phyloP scores from a whole-genome alignment of 2,797 vertebrate species.

The Scyliorhinus canicula region DNA sequence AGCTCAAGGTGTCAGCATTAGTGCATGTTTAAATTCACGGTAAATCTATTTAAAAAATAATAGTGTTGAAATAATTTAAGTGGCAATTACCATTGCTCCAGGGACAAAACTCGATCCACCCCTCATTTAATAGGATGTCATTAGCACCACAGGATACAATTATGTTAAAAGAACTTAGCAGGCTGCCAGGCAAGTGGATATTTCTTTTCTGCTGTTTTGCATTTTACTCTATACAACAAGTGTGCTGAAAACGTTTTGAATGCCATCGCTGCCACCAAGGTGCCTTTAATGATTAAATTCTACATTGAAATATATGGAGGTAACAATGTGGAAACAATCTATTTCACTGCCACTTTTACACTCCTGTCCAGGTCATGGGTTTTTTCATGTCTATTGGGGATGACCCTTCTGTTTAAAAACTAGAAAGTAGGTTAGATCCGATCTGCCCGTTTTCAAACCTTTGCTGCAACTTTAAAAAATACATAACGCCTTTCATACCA shows the following conservation, averaged over 20 bases:
- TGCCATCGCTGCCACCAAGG: not conserved
- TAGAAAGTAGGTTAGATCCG: not conserved
- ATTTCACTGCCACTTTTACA: not conserved
- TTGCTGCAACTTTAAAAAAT: not conserved
- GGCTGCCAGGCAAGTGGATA: not conserved
- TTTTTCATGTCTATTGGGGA: not conserved
- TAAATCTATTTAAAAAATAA: conserved; percentile 30
- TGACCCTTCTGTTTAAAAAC: not conserved
- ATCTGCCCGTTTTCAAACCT: not conserved
- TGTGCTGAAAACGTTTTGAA: not conserved
- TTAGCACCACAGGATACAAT: not conserved
- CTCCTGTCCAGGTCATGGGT: not conserved
- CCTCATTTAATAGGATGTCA: conserved; percentile 1
- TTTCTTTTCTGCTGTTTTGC: not conserved
- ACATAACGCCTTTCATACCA: not conserved
- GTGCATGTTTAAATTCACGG: not conserved
- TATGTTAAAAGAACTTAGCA: not conserved
- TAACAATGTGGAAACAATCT: not conserved
- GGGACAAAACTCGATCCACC: not conserved
- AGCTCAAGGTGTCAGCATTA: not conserved
- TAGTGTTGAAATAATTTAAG: not conserved
- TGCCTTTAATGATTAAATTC: not conserved
- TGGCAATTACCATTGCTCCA: not conserved
- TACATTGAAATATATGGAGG: not conserved
- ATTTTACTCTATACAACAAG: not conserved